These are phyloP conservation scores for Lycia hirtaria DNA, from an alignment of 2,888 invertebrate species.

Conservation along the genomic window DNA sequence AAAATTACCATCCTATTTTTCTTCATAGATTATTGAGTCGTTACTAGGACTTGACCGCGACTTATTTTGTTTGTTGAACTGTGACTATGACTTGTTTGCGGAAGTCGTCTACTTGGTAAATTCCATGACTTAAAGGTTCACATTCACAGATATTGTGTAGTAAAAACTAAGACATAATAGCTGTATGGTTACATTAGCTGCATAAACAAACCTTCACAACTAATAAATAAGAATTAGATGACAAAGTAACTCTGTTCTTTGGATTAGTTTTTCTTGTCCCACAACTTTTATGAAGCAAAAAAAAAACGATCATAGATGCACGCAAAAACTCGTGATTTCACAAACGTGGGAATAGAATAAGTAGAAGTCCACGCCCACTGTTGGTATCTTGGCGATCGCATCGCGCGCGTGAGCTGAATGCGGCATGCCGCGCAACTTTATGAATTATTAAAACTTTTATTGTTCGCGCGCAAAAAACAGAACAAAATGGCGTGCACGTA, in stretches of 20 bases:
- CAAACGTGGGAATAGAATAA: constrained; percentile 79
- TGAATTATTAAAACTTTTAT: constrained; percentile 84
- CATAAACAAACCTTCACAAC: too few relatives aligned
- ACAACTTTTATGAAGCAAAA: constrained; percentile 26
- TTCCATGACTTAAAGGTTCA: too few relatives aligned
- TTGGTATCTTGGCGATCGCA: constrained; percentile 65
- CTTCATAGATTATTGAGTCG: too few relatives aligned
- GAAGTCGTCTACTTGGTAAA: too few relatives aligned
- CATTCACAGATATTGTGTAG: too few relatives aligned
- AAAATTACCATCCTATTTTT: too few relatives aligned
- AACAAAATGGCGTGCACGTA: constrained; percentile 60
- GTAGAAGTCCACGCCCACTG: constrained; percentile 55
- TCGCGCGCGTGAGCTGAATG: constrained; percentile 74
- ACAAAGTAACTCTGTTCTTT: background rate
- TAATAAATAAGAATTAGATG: too few relatives aligned
- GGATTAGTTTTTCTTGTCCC: background rate
- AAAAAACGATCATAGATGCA: constrained; percentile 46
- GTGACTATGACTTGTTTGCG: too few relatives aligned
- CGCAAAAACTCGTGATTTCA: constrained; percentile 75
- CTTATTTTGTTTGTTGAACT: too few relatives aligned
- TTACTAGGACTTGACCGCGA: too few relatives aligned
- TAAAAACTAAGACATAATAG: too few relatives aligned
- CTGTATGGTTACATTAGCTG: too few relatives aligned
- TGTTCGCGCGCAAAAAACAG: constrained; percentile 74
- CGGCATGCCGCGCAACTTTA: constrained; percentile 68